These are phyloP conservation scores for Phaonia tiefii DNA, from an alignment of 2,888 invertebrate genomes.

Conservation along the genomic window DNA sequence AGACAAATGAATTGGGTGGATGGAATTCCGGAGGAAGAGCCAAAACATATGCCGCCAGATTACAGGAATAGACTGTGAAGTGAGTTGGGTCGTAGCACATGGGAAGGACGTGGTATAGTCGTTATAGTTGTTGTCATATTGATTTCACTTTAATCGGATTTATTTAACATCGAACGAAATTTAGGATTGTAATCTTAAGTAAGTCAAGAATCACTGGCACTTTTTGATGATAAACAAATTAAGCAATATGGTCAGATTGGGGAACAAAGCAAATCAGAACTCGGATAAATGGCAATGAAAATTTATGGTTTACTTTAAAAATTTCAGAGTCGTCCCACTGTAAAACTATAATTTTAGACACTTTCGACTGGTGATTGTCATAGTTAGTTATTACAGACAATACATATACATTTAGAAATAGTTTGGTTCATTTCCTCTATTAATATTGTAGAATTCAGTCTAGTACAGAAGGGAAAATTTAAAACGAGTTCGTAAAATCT, in stretches of 20 bases:
- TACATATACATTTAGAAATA: too few relatives aligned
- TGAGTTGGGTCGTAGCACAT: conserved; percentile 46
- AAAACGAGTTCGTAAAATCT: too few relatives aligned
- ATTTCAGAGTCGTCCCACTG: too few relatives aligned
- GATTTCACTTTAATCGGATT: conserved; percentile 65
- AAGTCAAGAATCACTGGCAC: conserved; percentile 69
- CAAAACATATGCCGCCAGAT: conserved; percentile 65
- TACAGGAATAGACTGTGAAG: conserved; percentile 11
- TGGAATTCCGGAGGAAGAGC: conserved; percentile 22
- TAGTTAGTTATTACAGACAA: too few relatives aligned
- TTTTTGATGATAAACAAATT: conserved; percentile 69
- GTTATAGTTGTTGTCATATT: conserved; percentile 47
- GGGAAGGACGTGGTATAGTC: conserved; percentile 13
- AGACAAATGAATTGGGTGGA: conserved; percentile 10
- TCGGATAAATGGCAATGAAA: not conserved
- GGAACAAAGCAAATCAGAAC: not conserved
- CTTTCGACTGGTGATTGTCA: too few relatives aligned
- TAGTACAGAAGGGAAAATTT: too few relatives aligned
- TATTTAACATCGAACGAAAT: conserved; percentile 51
- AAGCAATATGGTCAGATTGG: conserved; percentile 73
- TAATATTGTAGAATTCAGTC: too few relatives aligned
- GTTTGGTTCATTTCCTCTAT: too few relatives aligned
- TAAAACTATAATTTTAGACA: too few relatives aligned
- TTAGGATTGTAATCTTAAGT: conserved; percentile 48
- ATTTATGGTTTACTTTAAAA: conserved; percentile 1